Conservation (phyloP, 2,888 invertebrate species). For the Trichopria drosophilae region DNA sequence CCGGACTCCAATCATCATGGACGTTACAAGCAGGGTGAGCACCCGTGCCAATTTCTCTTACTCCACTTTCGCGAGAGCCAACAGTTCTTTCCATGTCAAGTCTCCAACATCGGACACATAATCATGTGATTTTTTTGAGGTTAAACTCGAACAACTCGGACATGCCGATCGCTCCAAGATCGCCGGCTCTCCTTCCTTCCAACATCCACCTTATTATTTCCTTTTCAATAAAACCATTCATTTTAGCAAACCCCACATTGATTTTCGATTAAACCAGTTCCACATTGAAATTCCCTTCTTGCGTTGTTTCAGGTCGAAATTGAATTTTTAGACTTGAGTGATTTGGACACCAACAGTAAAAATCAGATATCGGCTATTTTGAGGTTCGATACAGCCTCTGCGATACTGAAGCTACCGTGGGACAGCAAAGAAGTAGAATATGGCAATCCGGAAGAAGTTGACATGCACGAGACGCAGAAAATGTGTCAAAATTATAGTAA, state of each 20-base stretch:
- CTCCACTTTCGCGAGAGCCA: no score
- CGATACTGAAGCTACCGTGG: slow-evolving; percentile 49
- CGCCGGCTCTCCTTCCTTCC: no score
- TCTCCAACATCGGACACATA: no score
- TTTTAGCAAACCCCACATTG: no score
- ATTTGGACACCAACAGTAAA: slow-evolving; percentile 44
- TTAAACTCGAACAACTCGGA: no score
- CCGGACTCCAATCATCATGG: slow-evolving; percentile 30
- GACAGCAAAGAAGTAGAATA: slow-evolving; percentile 43
- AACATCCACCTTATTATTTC: no score
- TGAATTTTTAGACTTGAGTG: slow-evolving; percentile 48
- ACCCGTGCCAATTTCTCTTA: no score
- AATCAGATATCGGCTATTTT: slow-evolving; percentile 45
- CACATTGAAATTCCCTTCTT: background rate
- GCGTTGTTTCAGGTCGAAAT: slow-evolving; percentile 44
- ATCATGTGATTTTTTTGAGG: slow-evolving; percentile 31
- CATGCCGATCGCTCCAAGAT: no score
- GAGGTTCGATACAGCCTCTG: slow-evolving; percentile 38
- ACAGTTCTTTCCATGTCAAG: no score
- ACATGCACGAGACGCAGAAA: slow-evolving; percentile 39
- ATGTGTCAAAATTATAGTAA: slow-evolving; percentile 50
- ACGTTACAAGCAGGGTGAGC: slow-evolving; percentile 30
- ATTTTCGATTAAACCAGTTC: background rate
- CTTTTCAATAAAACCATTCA: no score
- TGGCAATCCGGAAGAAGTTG: slow-evolving; percentile 30